Conservation (phyloP, 2,113 vertebrate genomes). For the Passer domesticus region DNA sequence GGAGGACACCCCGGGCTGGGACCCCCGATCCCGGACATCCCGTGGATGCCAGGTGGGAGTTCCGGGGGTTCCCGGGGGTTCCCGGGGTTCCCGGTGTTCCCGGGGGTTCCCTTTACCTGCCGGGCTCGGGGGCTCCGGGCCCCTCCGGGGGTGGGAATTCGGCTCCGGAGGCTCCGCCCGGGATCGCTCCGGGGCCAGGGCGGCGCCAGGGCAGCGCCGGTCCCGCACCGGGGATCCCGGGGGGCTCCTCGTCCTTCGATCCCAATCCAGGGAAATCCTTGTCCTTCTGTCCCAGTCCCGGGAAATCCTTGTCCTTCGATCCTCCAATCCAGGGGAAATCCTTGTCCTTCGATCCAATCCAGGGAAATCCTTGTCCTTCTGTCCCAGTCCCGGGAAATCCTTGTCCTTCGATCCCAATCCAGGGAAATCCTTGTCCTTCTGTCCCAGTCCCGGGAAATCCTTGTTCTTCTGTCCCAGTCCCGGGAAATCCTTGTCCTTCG, state of each 20-base stretch:
- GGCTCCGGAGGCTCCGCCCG: not conserved
- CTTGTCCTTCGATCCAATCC: fast-evolving
- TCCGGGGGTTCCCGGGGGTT: not conserved
- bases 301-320: too few relatives aligned
- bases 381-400: fast-evolving
- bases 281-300: not conserved
- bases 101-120: not conserved
- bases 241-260: fast-evolving
- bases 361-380: fast-evolving
- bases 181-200: not conserved
- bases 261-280: not conserved
- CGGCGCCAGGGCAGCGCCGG: not conserved
- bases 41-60: too few relatives aligned
- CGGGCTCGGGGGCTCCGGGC: not conserved
- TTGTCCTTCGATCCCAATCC: not conserved
- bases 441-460: too few relatives aligned
- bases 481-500: not conserved
- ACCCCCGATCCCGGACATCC: not conserved
- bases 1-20: not conserved
- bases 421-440: not conserved
- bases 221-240: not conserved
- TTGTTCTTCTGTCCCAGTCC: fast-evolving
- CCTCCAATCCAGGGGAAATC: too few relatives aligned
- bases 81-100: not conserved
- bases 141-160: not conserved